phyloP scores from a whole-genome alignment of 2,113 vertebrate genomes.

The Podarcis muralis region DNA sequence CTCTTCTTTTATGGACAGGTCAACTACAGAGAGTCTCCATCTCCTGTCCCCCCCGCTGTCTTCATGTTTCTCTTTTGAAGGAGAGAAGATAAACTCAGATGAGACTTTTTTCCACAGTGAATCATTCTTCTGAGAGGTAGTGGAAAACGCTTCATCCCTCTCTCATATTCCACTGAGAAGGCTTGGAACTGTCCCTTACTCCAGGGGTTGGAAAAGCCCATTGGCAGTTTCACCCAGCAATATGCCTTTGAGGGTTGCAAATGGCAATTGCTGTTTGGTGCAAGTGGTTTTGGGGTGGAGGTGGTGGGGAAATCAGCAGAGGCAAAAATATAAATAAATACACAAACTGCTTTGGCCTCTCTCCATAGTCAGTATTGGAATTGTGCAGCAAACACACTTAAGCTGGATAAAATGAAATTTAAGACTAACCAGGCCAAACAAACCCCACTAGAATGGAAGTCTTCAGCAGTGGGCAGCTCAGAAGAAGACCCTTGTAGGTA shows the following conservation, averaged over 20 bases:
- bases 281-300: neutral
- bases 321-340: neutral
- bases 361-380: neutral
- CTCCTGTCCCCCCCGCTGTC: no score
- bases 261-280: neutral
- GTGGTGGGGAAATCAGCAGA: neutral
- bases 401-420: no score
- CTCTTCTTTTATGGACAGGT: neutral
- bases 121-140: neutral
- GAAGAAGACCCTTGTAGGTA: neutral
- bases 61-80: neutral
- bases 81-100: neutral
- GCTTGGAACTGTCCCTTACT: neutral
- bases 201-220: no score
- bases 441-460: neutral
- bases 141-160: neutral
- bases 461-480: neutral
- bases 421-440: no score
- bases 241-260: neutral
- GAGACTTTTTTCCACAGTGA: neutral
- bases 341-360: neutral
- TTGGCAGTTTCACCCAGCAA: neutral
- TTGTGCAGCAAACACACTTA: neutral
- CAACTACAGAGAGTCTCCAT: neutral
- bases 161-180: neutral